Evolutionary conservation across 2,888 invertebrate genomes (phyloP).

Genomic region (Temnothorax rugatulus): DNA sequence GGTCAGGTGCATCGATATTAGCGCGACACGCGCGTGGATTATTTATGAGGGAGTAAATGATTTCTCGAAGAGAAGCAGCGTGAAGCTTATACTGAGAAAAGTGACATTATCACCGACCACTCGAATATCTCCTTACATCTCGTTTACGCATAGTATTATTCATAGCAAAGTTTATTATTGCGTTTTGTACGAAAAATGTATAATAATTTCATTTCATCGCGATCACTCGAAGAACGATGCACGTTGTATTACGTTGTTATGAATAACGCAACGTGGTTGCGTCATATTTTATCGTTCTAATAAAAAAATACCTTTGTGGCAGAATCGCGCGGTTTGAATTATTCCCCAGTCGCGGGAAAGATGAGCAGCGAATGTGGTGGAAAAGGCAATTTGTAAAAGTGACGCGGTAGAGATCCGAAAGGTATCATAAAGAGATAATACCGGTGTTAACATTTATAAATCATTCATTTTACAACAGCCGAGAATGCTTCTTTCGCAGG

Average conservation of each 20-base stretch:
- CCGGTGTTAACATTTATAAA: conserved; percentile 15
- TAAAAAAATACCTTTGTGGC: neutral
- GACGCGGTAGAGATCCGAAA: neutral
- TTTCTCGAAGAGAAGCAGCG: neutral
- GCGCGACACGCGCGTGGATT: conserved; percentile 15
- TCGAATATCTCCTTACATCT: neutral
- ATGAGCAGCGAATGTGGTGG: neutral
- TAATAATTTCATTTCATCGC: neutral
- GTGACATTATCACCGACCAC: no score
- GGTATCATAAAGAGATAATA: neutral
- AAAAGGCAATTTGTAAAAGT: conserved; percentile 16
- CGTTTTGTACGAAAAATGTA: neutral
- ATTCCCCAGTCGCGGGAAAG: neutral
- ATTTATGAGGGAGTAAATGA: conserved; percentile 34
- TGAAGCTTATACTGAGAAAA: no score
- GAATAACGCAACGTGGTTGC: neutral
- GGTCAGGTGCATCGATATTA: conserved; percentile 36
- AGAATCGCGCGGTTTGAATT: conserved; percentile 16
- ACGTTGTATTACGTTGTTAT: neutral
- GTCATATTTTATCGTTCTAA: conserved; percentile 19
- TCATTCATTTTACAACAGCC: neutral
- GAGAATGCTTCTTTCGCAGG: neutral
- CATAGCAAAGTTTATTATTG: neutral
- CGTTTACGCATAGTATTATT: neutral
- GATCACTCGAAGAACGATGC: neutral